Evolutionary conservation across 2,888 invertebrate genomes (phyloP), one percentile per base, ranked within the genome.

Genomic region (Diplolepis rosae): DNA sequence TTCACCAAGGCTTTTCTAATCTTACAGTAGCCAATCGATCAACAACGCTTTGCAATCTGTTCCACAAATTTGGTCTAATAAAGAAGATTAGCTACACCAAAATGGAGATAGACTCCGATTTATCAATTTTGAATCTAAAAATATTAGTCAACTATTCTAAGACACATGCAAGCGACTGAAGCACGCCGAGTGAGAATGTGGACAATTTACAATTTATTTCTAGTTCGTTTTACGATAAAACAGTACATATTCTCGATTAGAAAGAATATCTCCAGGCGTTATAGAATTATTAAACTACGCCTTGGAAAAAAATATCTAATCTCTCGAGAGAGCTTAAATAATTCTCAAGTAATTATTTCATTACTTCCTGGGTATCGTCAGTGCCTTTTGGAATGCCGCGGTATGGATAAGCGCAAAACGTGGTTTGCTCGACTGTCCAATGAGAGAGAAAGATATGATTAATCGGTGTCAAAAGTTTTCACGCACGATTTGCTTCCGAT

Each of bases 81-180:
- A 24, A n/a, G 18, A 27, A 61, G 35, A 39, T 2, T 61, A 35
- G 24, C 39, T 39, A 61, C 24, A 24, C n/a, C 13, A 22, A 61
- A 61, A 61, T 18, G 24, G 24, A 39, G 24, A 24, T 61, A 61
- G 39, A 61, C 39, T 61, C 32, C 22, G 22, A 50, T 22, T 51
- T 51, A 27, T n/a, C 51, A 51, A 51, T 22, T 51, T 51, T 15
- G 15, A n/a, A 61, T 27, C 61, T 39, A 24, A 39, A 27, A 6
- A n/a, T 39, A 24, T 61, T 24, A 61, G 61, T 61, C 24, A 61
- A 61, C 61, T 61, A 61, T n/a, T 3, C 39, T 61, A 61, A 61
- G 61, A 61, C 61, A 61, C 61, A 39, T 61, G 39, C 39, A 61
- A 61, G 61, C 61, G 39, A 61, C 61, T 61, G 39, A 61, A 61